These are phyloP conservation scores for Ceuthmochares aereus DNA, from an alignment of 2,113 vertebrate species.

Conservation along the genomic window DNA sequence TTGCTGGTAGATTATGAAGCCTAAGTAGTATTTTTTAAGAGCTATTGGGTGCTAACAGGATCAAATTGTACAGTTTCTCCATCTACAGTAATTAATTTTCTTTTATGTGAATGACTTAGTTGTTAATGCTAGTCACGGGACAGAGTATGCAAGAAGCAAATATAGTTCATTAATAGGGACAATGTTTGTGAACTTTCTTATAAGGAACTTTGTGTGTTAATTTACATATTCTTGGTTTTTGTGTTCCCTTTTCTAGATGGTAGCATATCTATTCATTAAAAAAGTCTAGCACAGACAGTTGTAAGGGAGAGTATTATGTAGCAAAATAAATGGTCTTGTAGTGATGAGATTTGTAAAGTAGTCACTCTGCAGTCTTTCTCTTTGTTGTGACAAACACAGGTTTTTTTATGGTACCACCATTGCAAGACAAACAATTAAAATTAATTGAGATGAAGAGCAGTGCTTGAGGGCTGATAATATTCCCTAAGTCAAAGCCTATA, in stretches of 20 bases:
- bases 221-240: not conserved
- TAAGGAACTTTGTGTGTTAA: not conserved
- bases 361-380: conserved; percentile 19
- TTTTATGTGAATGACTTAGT: not conserved
- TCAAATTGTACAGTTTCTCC: not conserved
- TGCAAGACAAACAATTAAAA: conserved; percentile 38
- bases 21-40: not conserved
- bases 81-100: not conserved
- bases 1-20: not conserved
- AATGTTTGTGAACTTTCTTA: not conserved
- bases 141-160: not conserved
- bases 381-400: not conserved
- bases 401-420: conserved; percentile 20
- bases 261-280: not conserved
- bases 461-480: conserved; percentile 30
- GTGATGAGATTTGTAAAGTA: conserved; percentile 39
- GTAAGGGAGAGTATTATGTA: not conserved
- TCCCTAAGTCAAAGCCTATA: conserved; percentile 3
- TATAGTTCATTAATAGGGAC: not conserved
- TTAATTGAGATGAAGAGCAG: conserved; percentile 34
- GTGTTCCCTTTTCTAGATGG: not conserved
- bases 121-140: not conserved
- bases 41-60: not conserved
- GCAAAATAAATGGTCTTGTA: not conserved
- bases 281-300: not conserved